These are phyloP conservation scores for Carassius gibelio DNA, from an alignment of 2,113 vertebrate genomes.

Conservation along the genomic window DNA sequence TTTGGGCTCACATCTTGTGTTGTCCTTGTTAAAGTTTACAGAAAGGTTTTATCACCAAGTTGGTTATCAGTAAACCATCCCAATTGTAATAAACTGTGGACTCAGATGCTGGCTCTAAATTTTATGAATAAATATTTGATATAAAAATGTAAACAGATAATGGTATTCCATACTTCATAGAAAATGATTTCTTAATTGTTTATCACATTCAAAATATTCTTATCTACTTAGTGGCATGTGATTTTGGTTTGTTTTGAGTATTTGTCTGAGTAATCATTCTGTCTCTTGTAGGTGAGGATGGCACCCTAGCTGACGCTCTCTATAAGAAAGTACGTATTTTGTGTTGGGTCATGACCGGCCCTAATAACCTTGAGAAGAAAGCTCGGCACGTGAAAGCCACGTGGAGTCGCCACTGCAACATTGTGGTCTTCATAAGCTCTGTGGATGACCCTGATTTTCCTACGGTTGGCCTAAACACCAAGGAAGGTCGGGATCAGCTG, in stretches of 20 bases:
- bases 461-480: slow-evolving; percentile 72
- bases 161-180: not conserved
- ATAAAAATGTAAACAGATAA: not conserved
- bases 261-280: not conserved
- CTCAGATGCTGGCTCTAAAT: not conserved
- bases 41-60: not conserved
- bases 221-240: not conserved
- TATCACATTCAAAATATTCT: not conserved
- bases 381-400: slow-evolving; percentile 73
- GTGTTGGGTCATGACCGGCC: slow-evolving; percentile 80
- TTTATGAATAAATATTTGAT: not conserved
- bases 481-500: slow-evolving; percentile 77
- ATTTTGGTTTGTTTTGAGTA: not conserved
- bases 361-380: slow-evolving; percentile 71
- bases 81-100: not conserved
- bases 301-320: slow-evolving; percentile 69
- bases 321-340: slow-evolving; percentile 75
- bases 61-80: not conserved
- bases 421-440: slow-evolving; percentile 79
- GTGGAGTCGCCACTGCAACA: slow-evolving; percentile 76
- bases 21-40: slow-evolving; percentile 12
- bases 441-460: slow-evolving; percentile 68
- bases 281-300: slow-evolving; percentile 70
- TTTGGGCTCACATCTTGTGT: not conserved
- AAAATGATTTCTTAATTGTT: not conserved